Conservation (phyloP, 2,113 vertebrate genomes). For the Epinephelus moara region DNA sequence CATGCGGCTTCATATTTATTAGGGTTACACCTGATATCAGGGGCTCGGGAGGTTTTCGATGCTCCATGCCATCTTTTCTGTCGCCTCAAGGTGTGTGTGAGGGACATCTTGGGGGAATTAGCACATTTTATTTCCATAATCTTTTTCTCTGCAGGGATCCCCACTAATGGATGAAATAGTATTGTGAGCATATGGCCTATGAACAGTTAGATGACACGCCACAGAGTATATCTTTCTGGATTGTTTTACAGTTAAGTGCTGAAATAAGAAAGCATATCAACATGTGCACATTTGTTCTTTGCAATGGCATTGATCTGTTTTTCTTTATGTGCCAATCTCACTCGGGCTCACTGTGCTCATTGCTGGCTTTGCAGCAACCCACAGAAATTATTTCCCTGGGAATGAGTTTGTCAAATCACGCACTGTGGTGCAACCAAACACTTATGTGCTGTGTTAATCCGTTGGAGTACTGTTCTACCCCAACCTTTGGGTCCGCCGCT, state of each 20-base stretch:
- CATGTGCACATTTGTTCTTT: slow-evolving; percentile 11
- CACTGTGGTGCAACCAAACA: slow-evolving; percentile 58
- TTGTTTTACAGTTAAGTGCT: slow-evolving; percentile 20
- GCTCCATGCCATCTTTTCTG: slow-evolving; percentile 44
- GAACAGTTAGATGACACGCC: slow-evolving; percentile 39
- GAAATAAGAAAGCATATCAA: slow-evolving; percentile 6
- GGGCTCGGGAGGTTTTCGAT: slow-evolving; percentile 53
- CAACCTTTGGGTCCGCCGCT: slow-evolving; percentile 33
- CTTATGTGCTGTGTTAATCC: slow-evolving; percentile 72
- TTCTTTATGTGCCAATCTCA: slow-evolving; percentile 39
- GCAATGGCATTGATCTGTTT: slow-evolving; percentile 55
- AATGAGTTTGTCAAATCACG: slow-evolving; percentile 60
- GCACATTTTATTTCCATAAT: slow-evolving; percentile 58
- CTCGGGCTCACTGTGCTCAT: slow-evolving; percentile 29
- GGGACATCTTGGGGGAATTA: slow-evolving; percentile 53
- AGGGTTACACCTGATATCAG: slow-evolving; percentile 77
- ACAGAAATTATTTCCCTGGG: slow-evolving; percentile 49
- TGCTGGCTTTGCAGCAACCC: slow-evolving; percentile 3
- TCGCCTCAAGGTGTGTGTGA: slow-evolving; percentile 58
- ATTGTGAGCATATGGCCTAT: slow-evolving; percentile 56
- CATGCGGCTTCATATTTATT: slow-evolving; percentile 77
- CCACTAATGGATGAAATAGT: slow-evolving; percentile 52
- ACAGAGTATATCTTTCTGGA: slow-evolving; percentile 16
- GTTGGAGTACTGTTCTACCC: slow-evolving; percentile 41
- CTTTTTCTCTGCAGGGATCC: slow-evolving; percentile 47